A percentile compares a stretch with the other conserved stretches of the same genome.
Evolutionary conservation across 23 tunicate genomes (phyloP).

Genomic region (Botrylloides violaceus): DNA sequence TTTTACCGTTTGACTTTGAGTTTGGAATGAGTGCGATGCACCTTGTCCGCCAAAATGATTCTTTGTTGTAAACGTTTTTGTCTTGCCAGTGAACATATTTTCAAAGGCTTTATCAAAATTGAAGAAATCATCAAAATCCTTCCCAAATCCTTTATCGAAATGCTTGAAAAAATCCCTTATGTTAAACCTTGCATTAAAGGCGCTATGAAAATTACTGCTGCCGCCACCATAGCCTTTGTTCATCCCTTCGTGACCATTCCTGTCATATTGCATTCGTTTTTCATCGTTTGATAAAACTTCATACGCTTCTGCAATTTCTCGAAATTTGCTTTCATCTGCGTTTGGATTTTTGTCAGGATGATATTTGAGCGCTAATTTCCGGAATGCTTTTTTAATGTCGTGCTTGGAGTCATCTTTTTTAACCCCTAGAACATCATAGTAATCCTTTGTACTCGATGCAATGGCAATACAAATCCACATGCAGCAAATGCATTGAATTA

Average conservation of each 20-base stretch:
- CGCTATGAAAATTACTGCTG: constrained; percentile 38
- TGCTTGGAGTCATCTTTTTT: constrained; percentile 49
- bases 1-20: not conserved
- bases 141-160: constrained; percentile 36
- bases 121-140: constrained; percentile 21
- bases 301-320: constrained; percentile 94
- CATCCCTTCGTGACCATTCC: constrained; percentile 65
- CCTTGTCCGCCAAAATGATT: constrained; percentile 25
- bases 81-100: not conserved
- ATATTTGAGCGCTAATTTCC: constrained; percentile 79
- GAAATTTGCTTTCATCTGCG: constrained; percentile 77
- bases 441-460: constrained; percentile 25
- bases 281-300: constrained; percentile 61
- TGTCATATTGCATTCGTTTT: constrained; percentile 62
- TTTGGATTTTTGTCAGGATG: constrained; percentile 96
- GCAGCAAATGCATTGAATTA: not conserved
- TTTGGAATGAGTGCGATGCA: constrained; percentile 10
- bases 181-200: constrained; percentile 43
- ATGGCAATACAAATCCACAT: not conserved
- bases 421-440: constrained; percentile 70
- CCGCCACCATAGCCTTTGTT: constrained; percentile 29
- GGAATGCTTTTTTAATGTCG: constrained; percentile 89
- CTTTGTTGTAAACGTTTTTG: constrained; percentile 23
- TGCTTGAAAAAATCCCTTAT: constrained; percentile 48
- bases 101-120: constrained; percentile 3